A percentile compares a stretch with the other conserved stretches of the same genome.
Conservation (phyloP, 1,140 invertebrate genomes). For the Ceratoteleas bidentatus region DNA sequence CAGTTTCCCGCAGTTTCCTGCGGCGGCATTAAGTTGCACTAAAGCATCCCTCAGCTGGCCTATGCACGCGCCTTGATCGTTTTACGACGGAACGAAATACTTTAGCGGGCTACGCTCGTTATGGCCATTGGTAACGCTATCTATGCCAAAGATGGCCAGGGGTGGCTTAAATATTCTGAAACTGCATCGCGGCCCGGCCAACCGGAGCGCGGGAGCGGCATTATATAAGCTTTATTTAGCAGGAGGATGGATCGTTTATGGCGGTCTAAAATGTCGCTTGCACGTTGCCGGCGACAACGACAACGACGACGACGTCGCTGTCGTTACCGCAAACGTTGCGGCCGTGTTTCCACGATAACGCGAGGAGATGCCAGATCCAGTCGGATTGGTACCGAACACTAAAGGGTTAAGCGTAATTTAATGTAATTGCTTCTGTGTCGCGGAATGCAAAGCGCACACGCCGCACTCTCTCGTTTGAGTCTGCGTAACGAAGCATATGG, state of each 20-base stretch:
- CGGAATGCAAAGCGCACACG: conserved; percentile 61
- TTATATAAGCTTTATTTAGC: conserved; percentile 68
- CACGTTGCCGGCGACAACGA: conserved; percentile 55
- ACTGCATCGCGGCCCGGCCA: conserved; percentile 58
- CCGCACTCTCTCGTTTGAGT: conserved; percentile 49
- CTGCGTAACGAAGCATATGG: conserved; percentile 61
- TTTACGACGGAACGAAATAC: conserved; percentile 62
- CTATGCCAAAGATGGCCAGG: conserved; percentile 44
- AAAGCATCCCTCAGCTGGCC: conserved; percentile 32
- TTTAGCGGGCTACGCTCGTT: conserved; percentile 58
- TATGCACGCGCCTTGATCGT: conserved; percentile 64
- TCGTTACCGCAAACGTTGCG: conserved; percentile 61
- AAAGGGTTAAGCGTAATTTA: conserved; percentile 65
- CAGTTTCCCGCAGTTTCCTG: conserved; percentile 42
- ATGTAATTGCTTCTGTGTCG: conserved; percentile 65
- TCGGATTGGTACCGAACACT: conserved; percentile 58
- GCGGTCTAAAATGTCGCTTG: conserved; percentile 67
- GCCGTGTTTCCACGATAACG: conserved; percentile 62
- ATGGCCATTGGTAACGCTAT: conserved; percentile 53
- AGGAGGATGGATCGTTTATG: conserved; percentile 66
- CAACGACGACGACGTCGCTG: conserved; percentile 60
- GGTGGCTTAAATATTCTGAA: conserved; percentile 65
- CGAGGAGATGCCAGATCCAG: conserved; percentile 65
- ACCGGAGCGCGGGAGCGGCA: conserved; percentile 53
- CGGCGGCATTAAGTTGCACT: conserved; percentile 48